Conservation (phyloP, 2,888 invertebrate genomes). For the Gonocerus acuteangulatus region DNA sequence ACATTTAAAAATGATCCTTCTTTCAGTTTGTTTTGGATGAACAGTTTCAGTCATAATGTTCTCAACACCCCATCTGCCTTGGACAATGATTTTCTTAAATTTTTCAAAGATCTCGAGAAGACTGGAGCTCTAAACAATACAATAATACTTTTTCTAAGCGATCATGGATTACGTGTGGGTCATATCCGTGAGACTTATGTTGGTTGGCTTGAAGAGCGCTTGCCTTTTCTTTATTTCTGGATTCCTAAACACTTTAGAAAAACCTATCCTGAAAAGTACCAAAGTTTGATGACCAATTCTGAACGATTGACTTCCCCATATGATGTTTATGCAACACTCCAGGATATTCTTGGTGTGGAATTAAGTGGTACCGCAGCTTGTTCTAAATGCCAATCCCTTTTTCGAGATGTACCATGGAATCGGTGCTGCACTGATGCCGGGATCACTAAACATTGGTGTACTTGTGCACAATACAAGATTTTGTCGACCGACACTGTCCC, state of each 20-base stretch:
- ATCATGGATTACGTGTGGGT: constrained; percentile 72
- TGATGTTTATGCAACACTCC: constrained; percentile 64
- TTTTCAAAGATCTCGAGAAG: constrained; percentile 53
- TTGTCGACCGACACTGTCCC: constrained; percentile 37
- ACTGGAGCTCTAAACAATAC: constrained; percentile 56
- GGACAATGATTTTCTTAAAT: constrained; percentile 53
- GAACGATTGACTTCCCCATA: constrained; percentile 64
- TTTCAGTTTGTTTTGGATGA: constrained; percentile 73
- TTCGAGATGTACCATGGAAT: constrained; percentile 51
- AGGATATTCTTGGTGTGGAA: constrained; percentile 49
- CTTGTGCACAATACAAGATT: constrained; percentile 52
- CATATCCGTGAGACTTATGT: constrained; percentile 58
- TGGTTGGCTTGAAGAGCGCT: constrained; percentile 69
- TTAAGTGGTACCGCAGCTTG: constrained; percentile 44
- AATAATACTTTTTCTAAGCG: constrained; percentile 65
- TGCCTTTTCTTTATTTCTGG: constrained; percentile 65
- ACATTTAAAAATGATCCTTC: constrained; percentile 55
- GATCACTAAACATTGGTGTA: constrained; percentile 68
- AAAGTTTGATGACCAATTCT: constrained; percentile 54
- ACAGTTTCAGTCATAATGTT: constrained; percentile 65
- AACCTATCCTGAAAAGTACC: constrained; percentile 49
- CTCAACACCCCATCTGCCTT: constrained; percentile 59
- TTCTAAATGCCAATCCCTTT: constrained; percentile 57
- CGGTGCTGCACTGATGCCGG: constrained; percentile 62
- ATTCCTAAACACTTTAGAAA: constrained; percentile 55